Conservation (phyloP, 1,140 invertebrate genomes). For the Zaprionus inermis region DNA sequence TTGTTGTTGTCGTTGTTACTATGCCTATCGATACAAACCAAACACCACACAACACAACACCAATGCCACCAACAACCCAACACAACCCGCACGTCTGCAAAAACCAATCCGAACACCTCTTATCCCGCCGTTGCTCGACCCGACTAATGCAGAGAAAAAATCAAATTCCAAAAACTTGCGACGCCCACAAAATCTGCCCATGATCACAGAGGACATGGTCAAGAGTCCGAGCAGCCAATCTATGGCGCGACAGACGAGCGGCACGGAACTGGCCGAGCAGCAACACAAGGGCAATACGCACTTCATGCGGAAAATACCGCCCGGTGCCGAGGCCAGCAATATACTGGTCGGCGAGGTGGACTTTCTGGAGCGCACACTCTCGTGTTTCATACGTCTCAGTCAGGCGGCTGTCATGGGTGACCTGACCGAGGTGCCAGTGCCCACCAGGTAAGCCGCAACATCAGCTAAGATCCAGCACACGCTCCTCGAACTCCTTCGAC, state of each 20-base stretch:
- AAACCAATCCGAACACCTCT: constrained; percentile 12
- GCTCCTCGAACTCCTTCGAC: not conserved
- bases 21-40: constrained; percentile 46
- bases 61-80: constrained; percentile 15
- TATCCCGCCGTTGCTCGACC: constrained; percentile 16
- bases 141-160: constrained; percentile 80
- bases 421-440: constrained; percentile 98
- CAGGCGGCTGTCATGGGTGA: constrained; percentile 96
- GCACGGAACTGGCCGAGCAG: constrained; percentile 88
- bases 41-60: constrained; percentile 34
- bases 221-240: constrained; percentile 92
- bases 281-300: constrained; percentile 94
- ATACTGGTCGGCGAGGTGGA: constrained; percentile 99
- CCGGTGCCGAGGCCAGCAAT: constrained; percentile 97
- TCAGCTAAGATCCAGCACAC: no score
- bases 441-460: constrained; percentile 87
- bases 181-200: constrained; percentile 65
- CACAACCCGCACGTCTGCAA: constrained; percentile 49
- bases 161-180: constrained; percentile 79
- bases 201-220: constrained; percentile 86
- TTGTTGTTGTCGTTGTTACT: constrained; percentile 57
- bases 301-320: constrained; percentile 99
- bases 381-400: constrained; percentile 96
- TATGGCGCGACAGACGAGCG: constrained; percentile 91
- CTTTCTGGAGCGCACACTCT: constrained; percentile 95